Base-by-base conservation (phyloP, 2,113 vertebrate genomes). In the Epinephelus lanceolatus region DNA sequence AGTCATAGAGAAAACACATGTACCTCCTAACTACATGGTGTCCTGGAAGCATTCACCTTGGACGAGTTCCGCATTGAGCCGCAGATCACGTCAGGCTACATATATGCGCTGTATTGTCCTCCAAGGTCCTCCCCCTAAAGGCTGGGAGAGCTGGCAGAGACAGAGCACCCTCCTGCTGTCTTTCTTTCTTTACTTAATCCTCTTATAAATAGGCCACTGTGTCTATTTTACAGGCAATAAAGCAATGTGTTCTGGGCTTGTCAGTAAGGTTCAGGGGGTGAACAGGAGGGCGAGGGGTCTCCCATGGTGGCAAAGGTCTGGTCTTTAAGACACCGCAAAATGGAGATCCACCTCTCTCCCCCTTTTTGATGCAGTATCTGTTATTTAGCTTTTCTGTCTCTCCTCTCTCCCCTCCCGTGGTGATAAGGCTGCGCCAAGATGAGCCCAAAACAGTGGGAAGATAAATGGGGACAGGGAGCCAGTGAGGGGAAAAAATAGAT, bases 211-310 rank as follows among this genome's bases (percentile, higher is more conserved):
- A 91, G 94, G 87, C 94, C 92, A 94, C 87, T 92, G 89, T 93
- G 94, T 93, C 93, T 91, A 82, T 93, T 95, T 94, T 86, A 95
- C 91, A 94, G 92, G 87, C 92, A 92, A 94, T 94, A 92, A 84
- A 94, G 93, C 91, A 93, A 90, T 93, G 94, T 86, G 86, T 90
- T 83, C 73, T 71, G 72, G 86, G 86, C 81, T 21, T 76, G 85
- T 88, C 70, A 1, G 62, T 67, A 27, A 76, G 89, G 86, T 91
- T 88, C 78, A 86, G 68, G 72, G 75, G 80, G 61, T 85, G 80
- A 89, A 80, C 68, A 33, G 9, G 68, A 81, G 82, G 84, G 74
- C 63, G 45, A 83, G 52, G 63, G 85, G 56, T 83, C 79, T 86
- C 56, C 60, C 18, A 17, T 49, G 45, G 79, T 85, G 86, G 78